A percentile compares a stretch with the other conserved stretches of the same genome.
These are phyloP conservation scores for Thaumetopoea pityocampa DNA, from an alignment of 1,140 invertebrate species.

Conservation along the genomic window DNA sequence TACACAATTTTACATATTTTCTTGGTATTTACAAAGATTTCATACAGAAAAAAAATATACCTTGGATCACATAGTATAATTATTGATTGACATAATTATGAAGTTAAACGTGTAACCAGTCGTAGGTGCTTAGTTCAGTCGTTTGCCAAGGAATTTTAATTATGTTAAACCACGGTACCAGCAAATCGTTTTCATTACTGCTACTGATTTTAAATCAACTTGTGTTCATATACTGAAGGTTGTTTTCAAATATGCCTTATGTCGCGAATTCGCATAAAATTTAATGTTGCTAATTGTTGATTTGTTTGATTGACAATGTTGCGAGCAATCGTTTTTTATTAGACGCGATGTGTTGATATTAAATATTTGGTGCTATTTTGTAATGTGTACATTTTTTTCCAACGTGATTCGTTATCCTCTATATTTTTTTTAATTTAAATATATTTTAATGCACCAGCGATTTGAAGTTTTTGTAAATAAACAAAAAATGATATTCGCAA, in stretches of 20 bases:
- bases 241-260: constrained; percentile 14
- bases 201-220: too few relatives aligned
- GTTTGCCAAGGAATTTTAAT: too few relatives aligned
- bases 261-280: constrained; percentile 25
- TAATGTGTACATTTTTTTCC: constrained; percentile 44
- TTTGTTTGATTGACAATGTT: constrained; percentile 31
- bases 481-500: constrained; percentile 27
- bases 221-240: too few relatives aligned
- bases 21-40: too few relatives aligned
- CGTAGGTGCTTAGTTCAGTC: too few relatives aligned
- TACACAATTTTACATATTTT: too few relatives aligned
- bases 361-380: constrained; percentile 70
- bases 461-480: constrained; percentile 35
- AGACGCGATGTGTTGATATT: constrained; percentile 52
- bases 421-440: constrained; percentile 11
- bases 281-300: constrained; percentile 35
- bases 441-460: constrained; percentile 37
- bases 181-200: too few relatives aligned
- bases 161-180: too few relatives aligned
- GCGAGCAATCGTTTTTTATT: constrained; percentile 24
- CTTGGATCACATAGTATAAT: too few relatives aligned
- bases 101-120: too few relatives aligned
- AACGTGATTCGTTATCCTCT: constrained; percentile 33
- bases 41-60: too few relatives aligned
- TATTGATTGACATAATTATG: too few relatives aligned